Percentiles rank a stretch among this genome's conserved stretches.
These are phyloP conservation scores for Salticus scenicus DNA, from an alignment of 2,888 invertebrate species.

Conservation along the genomic window DNA sequence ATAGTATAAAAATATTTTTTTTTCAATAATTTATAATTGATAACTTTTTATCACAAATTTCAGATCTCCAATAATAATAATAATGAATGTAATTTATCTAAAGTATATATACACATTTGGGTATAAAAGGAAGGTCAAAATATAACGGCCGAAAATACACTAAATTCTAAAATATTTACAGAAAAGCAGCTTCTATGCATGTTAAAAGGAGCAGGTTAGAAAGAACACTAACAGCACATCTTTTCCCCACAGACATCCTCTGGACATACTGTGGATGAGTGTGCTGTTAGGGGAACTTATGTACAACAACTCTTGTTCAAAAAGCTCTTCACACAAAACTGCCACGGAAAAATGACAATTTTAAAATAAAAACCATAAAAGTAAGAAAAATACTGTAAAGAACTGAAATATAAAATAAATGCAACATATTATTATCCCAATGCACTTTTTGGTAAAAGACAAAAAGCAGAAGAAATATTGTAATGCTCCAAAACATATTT, in stretches of 20 bases:
- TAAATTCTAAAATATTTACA: not conserved
- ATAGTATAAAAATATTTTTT: slow-evolving; percentile 62
- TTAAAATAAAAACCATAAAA: not conserved
- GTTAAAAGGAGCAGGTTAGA: not conserved
- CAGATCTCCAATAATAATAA: slow-evolving; percentile 49
- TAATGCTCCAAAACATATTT: too few species aligned
- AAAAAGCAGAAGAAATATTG: too few species aligned
- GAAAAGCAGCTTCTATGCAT: not conserved
- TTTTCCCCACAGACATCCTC: too few species aligned
- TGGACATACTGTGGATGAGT: too few species aligned
- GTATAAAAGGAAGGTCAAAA: slow-evolving; percentile 15
- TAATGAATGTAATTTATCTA: slow-evolving; percentile 29
- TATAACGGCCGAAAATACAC: not conserved
- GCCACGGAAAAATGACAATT: not conserved
- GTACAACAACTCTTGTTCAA: not conserved
- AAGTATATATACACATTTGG: slow-evolving; percentile 32
- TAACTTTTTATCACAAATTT: slow-evolving; percentile 34
- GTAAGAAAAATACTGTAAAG: not conserved
- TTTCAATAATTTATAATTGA: slow-evolving; percentile 21
- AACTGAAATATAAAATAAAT: not conserved
- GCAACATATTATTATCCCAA: not conserved
- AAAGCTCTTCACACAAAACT: slow-evolving; percentile 2
- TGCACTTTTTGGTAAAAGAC: too few species aligned
- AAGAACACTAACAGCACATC: too few species aligned
- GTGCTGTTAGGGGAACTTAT: too few species aligned